A percentile compares a stretch with the other conserved stretches of the same genome.
These are phyloP conservation scores for Temnothorax ravouxi DNA, from an alignment of 2,888 invertebrate species.

Conservation along the genomic window DNA sequence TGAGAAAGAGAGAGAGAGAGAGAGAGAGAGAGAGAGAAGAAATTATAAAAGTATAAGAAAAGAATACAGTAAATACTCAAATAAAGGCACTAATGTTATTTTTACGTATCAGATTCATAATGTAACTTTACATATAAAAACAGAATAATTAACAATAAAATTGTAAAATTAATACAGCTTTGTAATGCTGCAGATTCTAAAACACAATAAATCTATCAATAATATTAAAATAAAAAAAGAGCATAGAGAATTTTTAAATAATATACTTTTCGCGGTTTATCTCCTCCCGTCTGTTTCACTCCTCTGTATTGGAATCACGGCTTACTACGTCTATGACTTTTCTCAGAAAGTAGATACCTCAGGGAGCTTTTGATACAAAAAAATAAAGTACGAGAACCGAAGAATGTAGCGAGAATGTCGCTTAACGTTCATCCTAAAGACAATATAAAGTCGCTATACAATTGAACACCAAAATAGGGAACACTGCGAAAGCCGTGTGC, in stretches of 20 bases:
- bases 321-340: background rate
- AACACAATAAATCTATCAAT: background rate
- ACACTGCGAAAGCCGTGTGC: background rate
- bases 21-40: background rate
- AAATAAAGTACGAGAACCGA: slow-evolving; percentile 11
- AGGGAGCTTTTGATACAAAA: background rate
- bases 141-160: background rate
- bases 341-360: background rate
- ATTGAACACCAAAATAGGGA: slow-evolving; percentile 37
- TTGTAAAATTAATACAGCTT: background rate
- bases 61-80: background rate
- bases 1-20: background rate
- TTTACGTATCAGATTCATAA: background rate
- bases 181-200: background rate
- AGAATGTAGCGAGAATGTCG: slow-evolving; percentile 1
- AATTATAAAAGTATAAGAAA: background rate
- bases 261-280: background rate
- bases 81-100: background rate
- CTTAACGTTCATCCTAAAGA: background rate
- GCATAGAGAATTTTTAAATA: background rate
- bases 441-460: slow-evolving; percentile 61
- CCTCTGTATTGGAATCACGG: background rate
- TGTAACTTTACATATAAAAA: slow-evolving; percentile 1
- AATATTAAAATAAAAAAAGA: background rate
- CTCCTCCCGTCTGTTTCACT: background rate